Conservation (phyloP, 2,888 invertebrate species). For the Apodemia zela region DNA sequence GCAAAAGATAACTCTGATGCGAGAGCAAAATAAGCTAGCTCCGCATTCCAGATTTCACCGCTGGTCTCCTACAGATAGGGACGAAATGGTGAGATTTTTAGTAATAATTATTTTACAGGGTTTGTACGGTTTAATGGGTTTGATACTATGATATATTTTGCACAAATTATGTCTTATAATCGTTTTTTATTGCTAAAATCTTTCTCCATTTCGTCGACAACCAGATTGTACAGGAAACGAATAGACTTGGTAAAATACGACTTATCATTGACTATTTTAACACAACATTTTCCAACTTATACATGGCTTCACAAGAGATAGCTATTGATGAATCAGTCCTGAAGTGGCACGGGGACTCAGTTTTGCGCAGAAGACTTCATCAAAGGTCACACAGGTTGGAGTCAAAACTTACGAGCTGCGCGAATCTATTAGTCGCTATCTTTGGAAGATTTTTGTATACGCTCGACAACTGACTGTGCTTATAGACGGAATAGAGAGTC, state of each 20-base stretch:
- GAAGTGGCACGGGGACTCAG: slow-evolving; percentile 35
- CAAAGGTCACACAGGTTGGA: slow-evolving; percentile 33
- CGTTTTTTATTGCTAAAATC: slow-evolving; percentile 31
- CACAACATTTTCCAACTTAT: slow-evolving; percentile 33
- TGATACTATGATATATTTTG: slow-evolving; percentile 33
- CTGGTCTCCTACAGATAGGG: slow-evolving; percentile 11
- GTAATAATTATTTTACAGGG: too few relatives aligned
- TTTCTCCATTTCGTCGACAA: slow-evolving; percentile 34
- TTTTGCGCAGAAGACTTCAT: slow-evolving; percentile 33
- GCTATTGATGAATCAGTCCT: slow-evolving; percentile 37
- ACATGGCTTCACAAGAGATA: slow-evolving; percentile 33
- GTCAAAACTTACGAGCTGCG: slow-evolving; percentile 35
- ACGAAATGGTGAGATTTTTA: too few relatives aligned
- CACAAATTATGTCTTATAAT: slow-evolving; percentile 35
- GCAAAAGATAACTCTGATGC: slow-evolving; percentile 24
- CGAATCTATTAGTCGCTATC: slow-evolving; percentile 35
- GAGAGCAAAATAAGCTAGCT: slow-evolving; percentile 22
- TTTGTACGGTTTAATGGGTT: slow-evolving; percentile 31
- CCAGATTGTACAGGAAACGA: slow-evolving; percentile 20
- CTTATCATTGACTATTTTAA: slow-evolving; percentile 33
- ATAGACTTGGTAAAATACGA: slow-evolving; percentile 33
- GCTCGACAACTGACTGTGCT: neutral
- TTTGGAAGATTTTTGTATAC: slow-evolving; percentile 34
- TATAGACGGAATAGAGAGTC: neutral
- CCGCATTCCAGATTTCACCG: slow-evolving; percentile 22